These are phyloP conservation scores for Uloborus plumipes DNA, from an alignment of 2,888 invertebrate genomes.

Conservation along the genomic window DNA sequence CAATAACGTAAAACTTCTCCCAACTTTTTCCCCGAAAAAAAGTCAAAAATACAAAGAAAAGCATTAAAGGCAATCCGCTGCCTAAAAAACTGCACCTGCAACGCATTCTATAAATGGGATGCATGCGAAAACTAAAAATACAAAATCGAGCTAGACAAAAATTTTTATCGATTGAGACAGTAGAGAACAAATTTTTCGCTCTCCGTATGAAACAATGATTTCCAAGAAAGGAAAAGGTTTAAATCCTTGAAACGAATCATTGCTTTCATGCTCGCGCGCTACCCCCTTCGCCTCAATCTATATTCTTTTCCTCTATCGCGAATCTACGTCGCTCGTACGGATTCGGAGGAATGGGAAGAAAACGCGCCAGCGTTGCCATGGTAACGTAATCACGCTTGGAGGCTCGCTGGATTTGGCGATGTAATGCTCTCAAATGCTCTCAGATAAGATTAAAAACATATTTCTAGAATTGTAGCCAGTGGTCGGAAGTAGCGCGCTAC, in stretches of 20 bases:
- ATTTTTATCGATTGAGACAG: slow-evolving; percentile 42
- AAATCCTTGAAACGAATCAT: slow-evolving; percentile 62
- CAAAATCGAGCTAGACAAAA: too few species aligned
- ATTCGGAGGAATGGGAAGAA: slow-evolving; percentile 12
- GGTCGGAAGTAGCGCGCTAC: too few species aligned
- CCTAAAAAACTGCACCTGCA: too few species aligned
- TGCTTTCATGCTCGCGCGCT: slow-evolving; percentile 29
- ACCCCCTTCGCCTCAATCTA: slow-evolving; percentile 1
- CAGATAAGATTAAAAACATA: too few species aligned
- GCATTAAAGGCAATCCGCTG: too few species aligned
- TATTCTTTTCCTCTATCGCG: slow-evolving; percentile 13
- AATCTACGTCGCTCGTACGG: too few species aligned
- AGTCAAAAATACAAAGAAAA: too few species aligned
- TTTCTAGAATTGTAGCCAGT: too few species aligned
- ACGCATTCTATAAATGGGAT: too few species aligned
- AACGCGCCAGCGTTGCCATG: slow-evolving; percentile 39
- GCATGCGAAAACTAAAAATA: too few species aligned
- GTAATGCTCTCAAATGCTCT: background rate
- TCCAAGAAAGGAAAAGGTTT: slow-evolving; percentile 44
- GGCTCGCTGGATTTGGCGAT: slow-evolving; percentile 14
- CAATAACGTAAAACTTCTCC: too few species aligned
- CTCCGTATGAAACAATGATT: slow-evolving; percentile 49
- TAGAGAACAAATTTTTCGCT: slow-evolving; percentile 29
- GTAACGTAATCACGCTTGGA: slow-evolving; percentile 9
- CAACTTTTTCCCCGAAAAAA: too few species aligned